These are phyloP conservation scores for Mirza zaza DNA, from an alignment of 2,113 vertebrate species.

Conservation along the genomic window DNA sequence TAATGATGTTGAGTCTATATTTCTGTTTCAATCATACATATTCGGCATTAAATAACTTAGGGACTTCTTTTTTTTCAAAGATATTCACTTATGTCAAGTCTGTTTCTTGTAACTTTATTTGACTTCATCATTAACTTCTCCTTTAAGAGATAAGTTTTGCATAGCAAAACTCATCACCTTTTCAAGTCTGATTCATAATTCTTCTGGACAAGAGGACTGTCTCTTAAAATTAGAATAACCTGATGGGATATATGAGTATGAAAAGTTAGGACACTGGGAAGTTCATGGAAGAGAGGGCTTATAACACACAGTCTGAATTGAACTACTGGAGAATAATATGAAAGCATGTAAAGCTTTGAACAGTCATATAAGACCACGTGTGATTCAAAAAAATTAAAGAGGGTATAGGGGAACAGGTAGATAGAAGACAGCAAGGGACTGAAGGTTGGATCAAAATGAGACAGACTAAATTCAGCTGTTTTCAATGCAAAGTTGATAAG, in stretches of 20 bases:
- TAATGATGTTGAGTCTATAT: background rate
- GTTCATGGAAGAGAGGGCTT: background rate
- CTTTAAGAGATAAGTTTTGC: background rate
- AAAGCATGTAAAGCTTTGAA: background rate
- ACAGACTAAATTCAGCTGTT: background rate
- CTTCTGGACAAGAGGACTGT: background rate
- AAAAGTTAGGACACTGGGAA: background rate
- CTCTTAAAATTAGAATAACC: background rate
- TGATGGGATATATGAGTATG: background rate
- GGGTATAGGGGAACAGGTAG: background rate
- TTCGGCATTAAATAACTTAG: background rate
- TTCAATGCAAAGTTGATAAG: background rate
- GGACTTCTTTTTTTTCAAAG: background rate
- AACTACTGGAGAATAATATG: background rate
- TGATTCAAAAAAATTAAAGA: background rate
- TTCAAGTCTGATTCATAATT: background rate
- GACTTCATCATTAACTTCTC: background rate
- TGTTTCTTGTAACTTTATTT: background rate
- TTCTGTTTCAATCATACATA: background rate
- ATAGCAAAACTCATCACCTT: background rate
- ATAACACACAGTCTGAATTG: background rate
- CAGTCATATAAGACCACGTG: background rate
- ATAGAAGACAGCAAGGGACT: background rate
- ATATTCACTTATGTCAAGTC: background rate
- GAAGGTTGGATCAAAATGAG: background rate